Evolutionary conservation across 2,888 invertebrate genomes (phyloP).

Genomic region (Zootermopsis nevadensis): DNA sequence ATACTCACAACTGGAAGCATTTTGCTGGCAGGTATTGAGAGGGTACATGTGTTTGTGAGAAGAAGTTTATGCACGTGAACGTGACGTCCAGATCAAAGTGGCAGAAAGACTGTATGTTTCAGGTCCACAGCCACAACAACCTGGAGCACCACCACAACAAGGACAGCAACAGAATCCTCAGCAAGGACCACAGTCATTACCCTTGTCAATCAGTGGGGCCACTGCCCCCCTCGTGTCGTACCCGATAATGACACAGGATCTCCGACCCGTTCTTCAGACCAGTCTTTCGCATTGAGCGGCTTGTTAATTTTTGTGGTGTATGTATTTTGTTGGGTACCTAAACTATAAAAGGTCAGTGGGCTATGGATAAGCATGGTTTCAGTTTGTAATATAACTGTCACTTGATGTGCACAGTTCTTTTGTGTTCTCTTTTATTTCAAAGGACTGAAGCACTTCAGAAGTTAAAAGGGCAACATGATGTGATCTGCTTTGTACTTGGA

Average conservation of each 20-base stretch:
- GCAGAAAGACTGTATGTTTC: not conserved
- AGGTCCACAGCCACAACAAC: constrained; percentile 59
- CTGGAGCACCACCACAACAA: constrained; percentile 59
- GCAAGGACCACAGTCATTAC: constrained; percentile 66
- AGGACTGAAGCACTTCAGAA: not conserved
- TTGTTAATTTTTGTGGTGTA: not conserved
- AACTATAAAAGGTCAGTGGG: not conserved
- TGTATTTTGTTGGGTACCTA: not conserved
- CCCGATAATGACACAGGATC: constrained; percentile 72
- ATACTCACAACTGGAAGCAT: too few species aligned
- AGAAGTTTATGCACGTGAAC: too few species aligned
- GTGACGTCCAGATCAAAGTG: too few species aligned
- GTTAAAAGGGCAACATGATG: not conserved
- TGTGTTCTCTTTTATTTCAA: not conserved
- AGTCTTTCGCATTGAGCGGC: constrained; percentile 51
- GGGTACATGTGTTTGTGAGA: too few species aligned
- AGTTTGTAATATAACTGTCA: too few species aligned
- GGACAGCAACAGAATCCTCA: constrained; percentile 55
- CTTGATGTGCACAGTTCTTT: too few species aligned
- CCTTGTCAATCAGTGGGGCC: constrained; percentile 66
- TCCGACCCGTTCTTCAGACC: constrained; percentile 61
- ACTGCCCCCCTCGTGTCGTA: constrained; percentile 73
- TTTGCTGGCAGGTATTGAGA: too few species aligned
- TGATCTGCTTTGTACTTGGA: not conserved
- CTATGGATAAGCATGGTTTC: not conserved